A percentile compares a stretch with the other conserved stretches of the same genome.
Evolutionary conservation across 2,888 invertebrate species (phyloP).

Genomic region (Acanthosepion pharaonis): DNA sequence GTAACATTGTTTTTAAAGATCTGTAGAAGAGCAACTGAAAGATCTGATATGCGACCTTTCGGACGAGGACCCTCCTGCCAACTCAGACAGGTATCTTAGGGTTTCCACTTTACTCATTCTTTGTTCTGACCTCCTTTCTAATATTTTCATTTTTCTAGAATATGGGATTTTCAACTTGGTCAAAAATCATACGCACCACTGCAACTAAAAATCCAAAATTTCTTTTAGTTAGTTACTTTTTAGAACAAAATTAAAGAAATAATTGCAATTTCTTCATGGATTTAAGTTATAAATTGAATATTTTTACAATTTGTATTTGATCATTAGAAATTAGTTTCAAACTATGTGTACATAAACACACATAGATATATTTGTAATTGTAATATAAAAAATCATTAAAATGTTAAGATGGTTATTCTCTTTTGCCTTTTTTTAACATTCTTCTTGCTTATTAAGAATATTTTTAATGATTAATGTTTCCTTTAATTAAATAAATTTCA

Average conservation of each 20-base stretch:
- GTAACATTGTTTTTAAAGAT: constrained; percentile 42
- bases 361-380: too few relatives aligned
- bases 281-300: neutral
- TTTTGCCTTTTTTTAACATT: too few relatives aligned
- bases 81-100: constrained; percentile 43
- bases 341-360: too few relatives aligned
- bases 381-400: too few relatives aligned
- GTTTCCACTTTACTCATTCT: neutral
- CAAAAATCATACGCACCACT: neutral
- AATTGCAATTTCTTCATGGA: neutral
- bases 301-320: too few relatives aligned
- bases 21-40: neutral
- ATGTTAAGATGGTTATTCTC: too few relatives aligned
- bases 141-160: neutral
- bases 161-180: neutral
- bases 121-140: neutral
- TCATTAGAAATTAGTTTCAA: too few relatives aligned
- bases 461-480: too few relatives aligned
- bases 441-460: too few relatives aligned
- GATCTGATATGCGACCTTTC: constrained; percentile 41
- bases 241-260: neutral
- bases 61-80: neutral
- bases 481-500: too few relatives aligned
- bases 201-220: neutral
- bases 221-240: neutral